Conservation (phyloP, 2,888 invertebrate genomes). For the Nemurella pictetii region DNA sequence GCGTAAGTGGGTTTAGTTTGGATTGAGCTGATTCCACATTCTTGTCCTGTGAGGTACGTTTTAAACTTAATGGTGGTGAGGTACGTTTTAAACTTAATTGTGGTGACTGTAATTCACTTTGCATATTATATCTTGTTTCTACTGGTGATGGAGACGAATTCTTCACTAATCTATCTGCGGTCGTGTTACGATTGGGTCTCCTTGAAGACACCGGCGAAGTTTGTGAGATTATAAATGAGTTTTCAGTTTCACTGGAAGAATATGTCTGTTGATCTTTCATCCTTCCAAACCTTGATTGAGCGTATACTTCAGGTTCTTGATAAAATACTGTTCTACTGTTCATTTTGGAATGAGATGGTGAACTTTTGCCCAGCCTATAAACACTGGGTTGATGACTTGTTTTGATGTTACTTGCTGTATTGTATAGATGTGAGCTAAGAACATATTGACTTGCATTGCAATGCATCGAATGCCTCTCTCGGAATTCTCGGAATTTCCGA, state of each 20-base stretch:
- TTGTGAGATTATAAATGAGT: background rate
- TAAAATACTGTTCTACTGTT: background rate
- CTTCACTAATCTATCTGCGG: background rate
- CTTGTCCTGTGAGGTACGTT: no score
- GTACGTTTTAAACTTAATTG: background rate
- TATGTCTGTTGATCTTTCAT: background rate
- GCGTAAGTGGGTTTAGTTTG: no score
- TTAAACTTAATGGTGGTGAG: background rate
- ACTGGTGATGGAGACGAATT: background rate
- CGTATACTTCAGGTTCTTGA: background rate
- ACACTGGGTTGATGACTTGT: background rate
- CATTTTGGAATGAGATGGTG: background rate
- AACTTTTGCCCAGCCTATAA: background rate
- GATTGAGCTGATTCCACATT: no score
- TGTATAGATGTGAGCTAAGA: background rate
- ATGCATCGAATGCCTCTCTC: background rate
- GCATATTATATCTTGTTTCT: background rate
- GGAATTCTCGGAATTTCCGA: constrained; percentile 56
- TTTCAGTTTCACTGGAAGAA: background rate
- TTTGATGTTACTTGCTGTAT: background rate
- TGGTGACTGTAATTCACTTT: background rate
- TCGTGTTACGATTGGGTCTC: background rate
- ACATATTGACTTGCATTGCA: background rate
- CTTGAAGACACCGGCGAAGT: background rate
- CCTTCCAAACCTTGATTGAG: background rate